Evolutionary conservation across 1,140 invertebrate species (phyloP).

Genomic region (Lucilia cuprina): DNA sequence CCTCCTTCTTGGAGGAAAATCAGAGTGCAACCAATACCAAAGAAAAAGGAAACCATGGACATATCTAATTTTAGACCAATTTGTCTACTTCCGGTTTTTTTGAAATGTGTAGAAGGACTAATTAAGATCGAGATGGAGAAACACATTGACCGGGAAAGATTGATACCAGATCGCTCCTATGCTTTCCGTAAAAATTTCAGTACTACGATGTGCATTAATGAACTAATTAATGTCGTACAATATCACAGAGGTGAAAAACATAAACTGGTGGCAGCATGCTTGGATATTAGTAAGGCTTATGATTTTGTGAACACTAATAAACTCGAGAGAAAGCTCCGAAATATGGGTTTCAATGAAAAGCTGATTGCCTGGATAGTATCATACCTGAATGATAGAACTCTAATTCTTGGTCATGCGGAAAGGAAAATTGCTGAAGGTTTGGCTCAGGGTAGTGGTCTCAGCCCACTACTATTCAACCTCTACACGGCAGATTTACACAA

Average conservation of each 20-base stretch:
- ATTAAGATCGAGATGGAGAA: neutral
- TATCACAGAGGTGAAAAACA: too few relatives aligned
- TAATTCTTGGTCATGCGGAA: neutral
- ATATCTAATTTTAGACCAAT: neutral
- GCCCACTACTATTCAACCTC: conserved; percentile 19
- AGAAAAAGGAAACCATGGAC: neutral
- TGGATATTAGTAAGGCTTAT: conserved; percentile 27
- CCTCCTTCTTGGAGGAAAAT: neutral
- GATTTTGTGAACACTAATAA: neutral
- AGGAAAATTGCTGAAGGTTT: neutral
- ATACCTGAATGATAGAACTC: neutral
- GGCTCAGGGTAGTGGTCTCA: conserved; percentile 1
- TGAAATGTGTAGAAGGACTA: neutral
- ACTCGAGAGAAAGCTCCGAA: neutral
- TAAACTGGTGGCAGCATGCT: neutral
- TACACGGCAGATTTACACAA: conserved; percentile 18
- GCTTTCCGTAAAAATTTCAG: neutral
- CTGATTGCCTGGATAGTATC: neutral
- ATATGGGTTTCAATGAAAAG: neutral
- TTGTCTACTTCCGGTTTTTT: neutral
- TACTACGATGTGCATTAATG: conserved; percentile 23
- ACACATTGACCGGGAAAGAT: neutral
- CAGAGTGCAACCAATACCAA: neutral
- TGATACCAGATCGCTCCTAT: neutral
- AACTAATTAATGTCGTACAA: conserved; percentile 7